These are phyloP conservation scores for Rhopilema esculentum DNA, from an alignment of 30 jellyfish, hydroid and myxozoan genomes.

Conservation along the genomic window DNA sequence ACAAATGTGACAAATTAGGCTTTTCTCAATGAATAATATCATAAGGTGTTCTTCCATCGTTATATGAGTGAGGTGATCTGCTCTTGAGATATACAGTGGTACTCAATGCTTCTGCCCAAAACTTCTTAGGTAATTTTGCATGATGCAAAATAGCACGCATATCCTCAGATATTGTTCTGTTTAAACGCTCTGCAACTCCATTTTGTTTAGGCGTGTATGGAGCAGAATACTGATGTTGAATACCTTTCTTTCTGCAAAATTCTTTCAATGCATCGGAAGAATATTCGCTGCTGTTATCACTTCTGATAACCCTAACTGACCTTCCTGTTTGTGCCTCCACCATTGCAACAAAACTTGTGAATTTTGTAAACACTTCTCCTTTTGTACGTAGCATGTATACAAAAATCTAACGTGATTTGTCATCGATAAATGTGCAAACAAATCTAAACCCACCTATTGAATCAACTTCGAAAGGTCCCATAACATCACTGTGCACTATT, in stretches of 20 bases:
- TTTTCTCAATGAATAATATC: conserved; percentile 24
- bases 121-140: conserved; percentile 40
- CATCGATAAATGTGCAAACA: conserved; percentile 45
- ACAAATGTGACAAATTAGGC: conserved; percentile 35
- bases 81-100: conserved; percentile 18
- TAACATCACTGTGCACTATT: conserved; percentile 58
- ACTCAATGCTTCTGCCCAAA: conserved; percentile 48
- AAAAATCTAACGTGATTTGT: conserved; percentile 22
- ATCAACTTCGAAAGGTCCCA: conserved; percentile 23
- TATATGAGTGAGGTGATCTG: conserved; percentile 8
- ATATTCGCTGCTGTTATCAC: conserved; percentile 42
- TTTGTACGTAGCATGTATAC: conserved; percentile 28
- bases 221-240: conserved; percentile 11
- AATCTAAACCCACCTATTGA: conserved; percentile 54
- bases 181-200: conserved; percentile 38
- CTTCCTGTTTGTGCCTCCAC: conserved; percentile 42
- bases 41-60: conserved; percentile 33
- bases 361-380: conserved; percentile 21
- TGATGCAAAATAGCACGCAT: conserved; percentile 42
- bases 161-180: conserved; percentile 24
- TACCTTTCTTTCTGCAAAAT: conserved; percentile 31
- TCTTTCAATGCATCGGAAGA: neutral
- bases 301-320: conserved; percentile 4
- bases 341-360: conserved; percentile 20
- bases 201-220: conserved; percentile 35